Evolutionary conservation across 2,797 vertebrate genomes (phyloP).

Genomic region (Pseudomugil tenellus): DNA sequence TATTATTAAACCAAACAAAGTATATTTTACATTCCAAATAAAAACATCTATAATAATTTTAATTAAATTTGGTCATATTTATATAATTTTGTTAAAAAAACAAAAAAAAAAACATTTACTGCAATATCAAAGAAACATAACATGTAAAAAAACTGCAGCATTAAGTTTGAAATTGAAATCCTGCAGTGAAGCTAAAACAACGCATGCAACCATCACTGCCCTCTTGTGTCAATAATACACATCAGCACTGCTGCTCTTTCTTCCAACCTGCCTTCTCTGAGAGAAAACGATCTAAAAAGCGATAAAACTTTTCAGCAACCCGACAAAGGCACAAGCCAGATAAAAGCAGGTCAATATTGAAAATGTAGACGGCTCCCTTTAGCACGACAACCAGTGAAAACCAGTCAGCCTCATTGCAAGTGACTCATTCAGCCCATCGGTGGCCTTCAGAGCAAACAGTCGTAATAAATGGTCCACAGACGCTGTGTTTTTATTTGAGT

Average conservation of each 20-base stretch:
- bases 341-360: constrained; percentile 88
- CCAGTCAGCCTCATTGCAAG: constrained; percentile 34
- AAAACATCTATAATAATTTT: no score
- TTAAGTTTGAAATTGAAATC: constrained; percentile 12
- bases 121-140: neutral
- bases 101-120: neutral
- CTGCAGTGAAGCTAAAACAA: constrained; percentile 32
- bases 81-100: no score
- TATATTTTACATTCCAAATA: no score
- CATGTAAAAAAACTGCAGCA: constrained; percentile 27
- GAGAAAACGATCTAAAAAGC: constrained; percentile 12
- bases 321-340: constrained; percentile 46
- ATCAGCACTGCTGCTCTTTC: constrained; percentile 11
- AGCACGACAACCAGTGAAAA: constrained; percentile 74
- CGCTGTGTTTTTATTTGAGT: constrained; percentile 66
- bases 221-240: constrained; percentile 64
- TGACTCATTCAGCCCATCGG: constrained; percentile 54
- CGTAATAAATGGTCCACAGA: constrained; percentile 80
- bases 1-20: no score
- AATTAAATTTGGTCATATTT: no score
- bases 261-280: constrained; percentile 12
- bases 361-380: constrained; percentile 76
- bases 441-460: constrained; percentile 86
- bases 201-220: constrained; percentile 56
- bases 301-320: constrained; percentile 61